A percentile compares a stretch with the other conserved stretches of the same genome.
Conservation (phyloP, 2,888 invertebrate species). For the Morpho helenor region DNA sequence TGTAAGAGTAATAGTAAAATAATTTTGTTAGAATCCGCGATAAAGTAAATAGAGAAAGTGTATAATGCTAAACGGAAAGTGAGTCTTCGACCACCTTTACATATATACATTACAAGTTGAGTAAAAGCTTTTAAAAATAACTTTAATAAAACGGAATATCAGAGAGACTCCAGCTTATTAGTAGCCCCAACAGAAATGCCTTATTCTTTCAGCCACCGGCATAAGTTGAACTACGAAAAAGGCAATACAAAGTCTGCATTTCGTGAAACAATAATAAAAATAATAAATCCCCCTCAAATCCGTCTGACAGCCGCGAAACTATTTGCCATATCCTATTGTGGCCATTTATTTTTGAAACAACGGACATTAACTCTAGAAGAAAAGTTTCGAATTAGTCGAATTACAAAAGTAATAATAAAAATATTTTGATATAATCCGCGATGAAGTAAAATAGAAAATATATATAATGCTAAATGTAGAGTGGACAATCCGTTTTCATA, state of each 20-base stretch:
- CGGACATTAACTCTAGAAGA: neutral
- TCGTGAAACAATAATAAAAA: constrained; percentile 74
- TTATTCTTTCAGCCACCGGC: constrained; percentile 28
- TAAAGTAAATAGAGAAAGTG: no score
- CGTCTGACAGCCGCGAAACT: constrained; percentile 74
- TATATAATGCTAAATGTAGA: no score
- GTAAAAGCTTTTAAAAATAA: no score
- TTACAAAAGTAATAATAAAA: neutral
- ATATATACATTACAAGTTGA: no score
- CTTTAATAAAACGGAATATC: no score
- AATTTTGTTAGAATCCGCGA: no score
- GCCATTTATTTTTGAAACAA: constrained; percentile 23
- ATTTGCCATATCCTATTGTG: constrained; percentile 53
- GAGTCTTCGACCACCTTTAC: no score
- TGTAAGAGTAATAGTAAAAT: no score
- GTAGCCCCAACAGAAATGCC: constrained; percentile 21
- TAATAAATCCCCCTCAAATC: constrained; percentile 76
- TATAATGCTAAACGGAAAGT: no score
- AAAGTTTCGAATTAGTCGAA: neutral
- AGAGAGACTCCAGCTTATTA: no score
- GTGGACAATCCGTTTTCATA: no score
- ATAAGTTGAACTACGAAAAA: constrained; percentile 33
- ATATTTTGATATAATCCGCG: neutral
- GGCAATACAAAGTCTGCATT: constrained; percentile 47
- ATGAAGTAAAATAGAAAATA: no score